phyloP scores from a whole-genome alignment of 2,113 vertebrate genomes.

The Salvelinus alpinus region DNA sequence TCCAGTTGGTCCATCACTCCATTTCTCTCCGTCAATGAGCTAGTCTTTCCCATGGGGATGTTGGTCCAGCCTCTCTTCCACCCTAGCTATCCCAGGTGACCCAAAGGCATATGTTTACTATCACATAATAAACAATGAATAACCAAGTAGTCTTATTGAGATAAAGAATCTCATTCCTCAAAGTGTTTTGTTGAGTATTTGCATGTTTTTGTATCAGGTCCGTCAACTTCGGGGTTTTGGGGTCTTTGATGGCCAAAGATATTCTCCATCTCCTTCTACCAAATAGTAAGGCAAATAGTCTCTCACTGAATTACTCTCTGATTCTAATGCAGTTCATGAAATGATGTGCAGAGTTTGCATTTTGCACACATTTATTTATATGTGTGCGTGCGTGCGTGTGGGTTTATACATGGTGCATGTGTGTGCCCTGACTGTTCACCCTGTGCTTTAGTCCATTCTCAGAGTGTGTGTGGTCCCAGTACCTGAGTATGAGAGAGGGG shows the following conservation, averaged over 20 bases:
- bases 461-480: constrained; percentile 71
- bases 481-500: constrained; percentile 46
- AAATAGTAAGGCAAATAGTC: constrained; percentile 63
- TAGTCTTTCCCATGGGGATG: constrained; percentile 74
- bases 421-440: not conserved
- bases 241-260: constrained; percentile 73
- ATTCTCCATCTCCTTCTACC: constrained; percentile 71
- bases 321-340: not conserved
- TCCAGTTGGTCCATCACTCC: constrained; percentile 67
- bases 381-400: not conserved
- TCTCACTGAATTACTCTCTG: not conserved
- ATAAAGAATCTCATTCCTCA: too few relatives aligned
- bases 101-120: not conserved
- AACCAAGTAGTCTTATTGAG: too few relatives aligned
- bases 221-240: constrained; percentile 71
- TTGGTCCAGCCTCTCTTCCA: constrained; percentile 74
- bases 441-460: constrained; percentile 57
- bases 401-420: not conserved
- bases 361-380: not conserved
- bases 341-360: too few relatives aligned
- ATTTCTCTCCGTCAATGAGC: constrained; percentile 50
- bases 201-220: constrained; percentile 59
- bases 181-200: too few relatives aligned
- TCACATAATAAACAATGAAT: not conserved
- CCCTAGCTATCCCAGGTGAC: constrained; percentile 72